Evolutionary conservation across 1,140 invertebrate genomes (phyloP).

Genomic region (Drosophila quadrilineata): DNA sequence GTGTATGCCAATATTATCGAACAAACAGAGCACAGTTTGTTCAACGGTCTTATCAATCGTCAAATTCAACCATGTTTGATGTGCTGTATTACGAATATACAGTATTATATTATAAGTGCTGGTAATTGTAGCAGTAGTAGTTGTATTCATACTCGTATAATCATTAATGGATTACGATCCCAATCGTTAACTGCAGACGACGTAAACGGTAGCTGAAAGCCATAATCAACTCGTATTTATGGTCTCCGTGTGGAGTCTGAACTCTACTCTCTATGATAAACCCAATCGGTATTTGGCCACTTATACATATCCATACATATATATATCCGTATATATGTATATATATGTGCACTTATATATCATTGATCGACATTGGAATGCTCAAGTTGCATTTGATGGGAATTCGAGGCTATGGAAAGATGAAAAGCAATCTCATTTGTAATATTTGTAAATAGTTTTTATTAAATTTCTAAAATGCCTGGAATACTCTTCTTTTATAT

Average conservation of each 20-base stretch:
- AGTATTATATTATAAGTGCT: constrained; percentile 19
- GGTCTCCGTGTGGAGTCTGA: constrained; percentile 13
- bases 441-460: constrained; percentile 53
- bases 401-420: no score
- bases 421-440: no score
- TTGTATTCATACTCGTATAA: constrained; percentile 46
- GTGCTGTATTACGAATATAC: no score
- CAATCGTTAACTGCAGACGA: constrained; percentile 50
- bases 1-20: no score
- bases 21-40: no score
- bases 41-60: no score
- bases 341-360: background rate
- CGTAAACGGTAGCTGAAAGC: constrained; percentile 67
- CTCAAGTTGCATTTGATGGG: background rate
- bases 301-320: no score
- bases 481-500: constrained; percentile 33
- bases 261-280: constrained; percentile 9
- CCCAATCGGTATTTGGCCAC: no score
- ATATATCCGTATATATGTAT: no score
- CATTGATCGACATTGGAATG: background rate
- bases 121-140: constrained; percentile 22
- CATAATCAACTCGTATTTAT: constrained; percentile 68
- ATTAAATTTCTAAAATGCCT: constrained; percentile 54
- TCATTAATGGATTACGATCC: constrained; percentile 69
- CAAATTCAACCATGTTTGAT: no score